Percentiles rank a stretch among this genome's conserved stretches.
These are phyloP conservation scores for Caenorhabditis zanzibari DNA, from an alignment of 2,888 invertebrate species.

Conservation along the genomic window DNA sequence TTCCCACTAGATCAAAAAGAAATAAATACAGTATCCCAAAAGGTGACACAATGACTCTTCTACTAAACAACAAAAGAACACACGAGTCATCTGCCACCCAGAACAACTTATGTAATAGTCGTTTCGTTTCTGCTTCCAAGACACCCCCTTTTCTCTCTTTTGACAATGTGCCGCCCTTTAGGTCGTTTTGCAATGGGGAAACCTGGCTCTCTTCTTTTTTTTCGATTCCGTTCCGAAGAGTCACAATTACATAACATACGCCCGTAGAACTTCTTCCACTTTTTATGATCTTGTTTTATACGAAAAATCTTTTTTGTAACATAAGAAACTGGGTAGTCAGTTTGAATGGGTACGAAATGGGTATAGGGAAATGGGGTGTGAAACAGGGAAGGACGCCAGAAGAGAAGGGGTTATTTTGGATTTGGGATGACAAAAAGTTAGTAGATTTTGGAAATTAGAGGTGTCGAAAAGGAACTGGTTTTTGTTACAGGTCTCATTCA, in stretches of 20 bases:
- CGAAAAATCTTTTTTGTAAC: slow-evolving; percentile 10
- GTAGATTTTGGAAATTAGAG: too few relatives aligned
- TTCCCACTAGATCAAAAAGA: slow-evolving; percentile 7
- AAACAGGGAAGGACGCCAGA: slow-evolving; percentile 29
- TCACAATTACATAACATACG: slow-evolving; percentile 51
- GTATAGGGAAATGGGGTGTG: slow-evolving; percentile 40
- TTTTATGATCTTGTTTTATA: slow-evolving; percentile 30
- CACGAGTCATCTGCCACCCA: slow-evolving; percentile 57
- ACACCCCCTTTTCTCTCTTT: slow-evolving; percentile 11
- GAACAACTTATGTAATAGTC: slow-evolving; percentile 55
- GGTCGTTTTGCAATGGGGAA: slow-evolving; percentile 44
- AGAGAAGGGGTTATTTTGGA: neutral
- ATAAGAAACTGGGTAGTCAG: slow-evolving; percentile 24
- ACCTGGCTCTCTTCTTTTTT: neutral
- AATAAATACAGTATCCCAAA: neutral
- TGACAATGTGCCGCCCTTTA: slow-evolving; percentile 40
- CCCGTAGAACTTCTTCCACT: slow-evolving; percentile 17
- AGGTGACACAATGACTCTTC: slow-evolving; percentile 32
- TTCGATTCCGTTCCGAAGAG: neutral
- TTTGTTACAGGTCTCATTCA: too few relatives aligned
- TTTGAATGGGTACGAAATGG: slow-evolving; percentile 9
- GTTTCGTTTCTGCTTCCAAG: slow-evolving; percentile 16
- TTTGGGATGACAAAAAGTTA: neutral
- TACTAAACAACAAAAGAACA: slow-evolving; percentile 25
- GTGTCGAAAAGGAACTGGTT: too few relatives aligned